Evolutionary conservation across 2,797 vertebrate genomes (phyloP).

Genomic region (Falco berigora): DNA sequence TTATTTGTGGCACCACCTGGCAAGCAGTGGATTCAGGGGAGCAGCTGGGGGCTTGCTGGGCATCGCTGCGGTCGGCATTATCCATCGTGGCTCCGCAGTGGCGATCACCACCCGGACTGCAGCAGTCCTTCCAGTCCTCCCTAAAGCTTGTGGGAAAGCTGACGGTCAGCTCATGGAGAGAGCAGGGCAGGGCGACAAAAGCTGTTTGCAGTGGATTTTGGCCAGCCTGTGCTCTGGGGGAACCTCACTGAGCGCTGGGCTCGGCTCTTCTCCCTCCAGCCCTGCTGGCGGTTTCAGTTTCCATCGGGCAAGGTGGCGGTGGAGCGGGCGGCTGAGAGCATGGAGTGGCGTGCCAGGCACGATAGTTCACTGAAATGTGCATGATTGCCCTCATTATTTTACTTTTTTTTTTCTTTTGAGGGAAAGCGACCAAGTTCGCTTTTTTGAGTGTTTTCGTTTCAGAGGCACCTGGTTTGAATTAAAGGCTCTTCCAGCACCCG

Average conservation of each 20-base stretch:
- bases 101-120: rapidly evolving
- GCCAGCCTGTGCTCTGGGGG: neutral
- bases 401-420: neutral
- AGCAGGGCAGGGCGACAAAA: neutral
- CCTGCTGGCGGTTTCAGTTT: neutral
- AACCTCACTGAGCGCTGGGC: neutral
- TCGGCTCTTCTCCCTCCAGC: neutral
- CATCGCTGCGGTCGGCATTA: rapidly evolving
- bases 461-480: constrained; percentile 71
- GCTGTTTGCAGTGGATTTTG: neutral
- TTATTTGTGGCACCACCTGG: neutral
- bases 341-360: neutral
- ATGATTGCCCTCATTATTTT: neutral
- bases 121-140: rapidly evolving
- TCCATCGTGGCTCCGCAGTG: neutral
- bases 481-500: constrained; percentile 61
- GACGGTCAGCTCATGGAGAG: neutral
- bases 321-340: neutral
- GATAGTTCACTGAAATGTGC: neutral
- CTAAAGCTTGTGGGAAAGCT: neutral
- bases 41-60: neutral
- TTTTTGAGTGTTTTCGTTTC: constrained; percentile 58
- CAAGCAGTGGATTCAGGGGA: neutral
- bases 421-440: constrained; percentile 6
- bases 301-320: neutral